Evolutionary conservation across 2,113 vertebrate species (phyloP), one percentile per base, ranked within the genome.

Genomic region (Chroicocephalus ridibundus): DNA sequence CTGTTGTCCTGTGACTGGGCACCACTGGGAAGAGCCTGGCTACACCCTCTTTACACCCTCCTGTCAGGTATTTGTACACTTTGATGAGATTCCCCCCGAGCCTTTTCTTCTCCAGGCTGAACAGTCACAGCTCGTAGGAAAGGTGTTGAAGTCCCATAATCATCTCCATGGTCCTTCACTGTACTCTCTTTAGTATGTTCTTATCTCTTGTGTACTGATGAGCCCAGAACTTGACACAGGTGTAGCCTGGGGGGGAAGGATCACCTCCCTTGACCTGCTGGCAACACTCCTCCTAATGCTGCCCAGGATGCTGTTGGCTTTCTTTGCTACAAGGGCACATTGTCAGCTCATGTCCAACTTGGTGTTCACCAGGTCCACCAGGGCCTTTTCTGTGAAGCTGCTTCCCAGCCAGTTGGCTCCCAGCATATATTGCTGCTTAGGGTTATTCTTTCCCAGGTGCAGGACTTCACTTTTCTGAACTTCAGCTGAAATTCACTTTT

Each of bases 221-320:
- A 75, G 16, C 15, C 17, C 34, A 69, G 31, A 61, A 49, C 25
- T 34, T 12, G 49, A 36, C 26, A 38, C 8, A 29, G 15, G 6
- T 62, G 34, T 42, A 21, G 29, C 9, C 20, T 68, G 11, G 31
- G 55, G 25, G 6, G 24, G 8, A 47, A 31, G 26, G 31, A 32
- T 31, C 15, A 60, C 19, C 10, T 52, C 29, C 13, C 4, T 46
- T 0, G 0, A 22, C 21, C 21, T 55, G 25, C 52, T 92, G 26
- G 13, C 20, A n/a, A 22, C 8, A 38, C 8, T 52, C 15, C 5
- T 54, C 40, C 29, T 54, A 54, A 27, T 52, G 38, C 7, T 61
- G 22, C 6, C 44, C 16, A 49, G 17, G 29, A 31, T 47, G 31
- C 9, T 4, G 1, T 12, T 66, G 13, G 19, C 14, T 25, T 74